Evolutionary conservation across 2,888 invertebrate species (phyloP).

Genomic region (Spodoptera exigua): DNA sequence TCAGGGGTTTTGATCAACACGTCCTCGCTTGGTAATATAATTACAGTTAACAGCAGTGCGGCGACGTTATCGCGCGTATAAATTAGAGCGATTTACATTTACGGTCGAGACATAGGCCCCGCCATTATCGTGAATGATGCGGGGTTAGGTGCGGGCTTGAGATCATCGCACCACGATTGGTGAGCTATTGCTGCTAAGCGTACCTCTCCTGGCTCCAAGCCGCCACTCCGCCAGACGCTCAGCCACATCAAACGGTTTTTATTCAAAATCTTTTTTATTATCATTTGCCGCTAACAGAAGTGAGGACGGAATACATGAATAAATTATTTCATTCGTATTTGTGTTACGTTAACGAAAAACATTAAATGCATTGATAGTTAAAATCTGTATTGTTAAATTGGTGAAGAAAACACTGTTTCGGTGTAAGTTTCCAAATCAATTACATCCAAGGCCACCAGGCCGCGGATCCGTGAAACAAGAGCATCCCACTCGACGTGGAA

Average conservation of each 20-base stretch:
- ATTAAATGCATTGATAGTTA: conserved; percentile 43
- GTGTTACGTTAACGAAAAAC: conserved; percentile 47
- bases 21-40: conserved; percentile 88
- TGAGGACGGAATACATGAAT: conserved; percentile 49
- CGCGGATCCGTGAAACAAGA: conserved; percentile 25
- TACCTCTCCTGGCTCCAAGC: conserved; percentile 29
- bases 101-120: conserved; percentile 84
- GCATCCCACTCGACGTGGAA: conserved; percentile 59
- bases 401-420: conserved; percentile 19
- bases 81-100: conserved; percentile 89
- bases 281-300: conserved; percentile 31
- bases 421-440: conserved; percentile 11
- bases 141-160: conserved; percentile 79
- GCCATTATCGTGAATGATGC: conserved; percentile 87
- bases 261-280: conserved; percentile 43
- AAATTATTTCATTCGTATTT: conserved; percentile 40
- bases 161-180: conserved; percentile 72
- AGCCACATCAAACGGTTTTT: conserved; percentile 40
- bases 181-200: conserved; percentile 55
- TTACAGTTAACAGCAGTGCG: conserved; percentile 89
- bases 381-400: conserved; percentile 30
- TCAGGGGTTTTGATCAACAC: conserved; percentile 88
- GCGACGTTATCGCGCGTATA: conserved; percentile 89
- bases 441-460: conserved; percentile 11
- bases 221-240: conserved; percentile 23